Percentiles rank a stretch among this genome's conserved stretches.
Conservation (phyloP, 2,113 vertebrate genomes). For the Leucoraja erinaceus region DNA sequence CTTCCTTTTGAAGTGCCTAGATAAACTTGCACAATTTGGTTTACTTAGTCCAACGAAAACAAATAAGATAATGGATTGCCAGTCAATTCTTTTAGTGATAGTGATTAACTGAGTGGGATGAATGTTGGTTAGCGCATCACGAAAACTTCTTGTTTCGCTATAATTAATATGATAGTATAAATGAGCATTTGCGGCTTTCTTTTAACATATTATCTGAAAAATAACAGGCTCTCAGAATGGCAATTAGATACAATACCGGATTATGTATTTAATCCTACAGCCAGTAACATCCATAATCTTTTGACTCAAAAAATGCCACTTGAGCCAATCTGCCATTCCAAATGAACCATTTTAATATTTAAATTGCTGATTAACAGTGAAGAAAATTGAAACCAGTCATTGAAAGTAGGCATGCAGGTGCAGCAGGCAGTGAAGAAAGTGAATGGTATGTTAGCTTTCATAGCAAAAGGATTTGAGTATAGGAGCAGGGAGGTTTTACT, state of each 20-base stretch:
- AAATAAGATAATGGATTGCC: not conserved
- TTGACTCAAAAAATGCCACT: not conserved
- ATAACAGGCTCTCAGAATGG: not conserved
- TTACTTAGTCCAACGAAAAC: not conserved
- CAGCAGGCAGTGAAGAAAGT: too few relatives aligned
- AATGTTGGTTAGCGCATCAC: not conserved
- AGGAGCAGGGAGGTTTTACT: too few relatives aligned
- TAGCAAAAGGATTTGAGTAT: too few relatives aligned
- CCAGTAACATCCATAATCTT: not conserved
- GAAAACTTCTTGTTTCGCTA: not conserved
- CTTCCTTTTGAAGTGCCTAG: not conserved
- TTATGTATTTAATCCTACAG: not conserved
- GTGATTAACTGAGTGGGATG: not conserved
- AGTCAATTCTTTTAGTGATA: not conserved
- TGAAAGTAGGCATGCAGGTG: too few relatives aligned
- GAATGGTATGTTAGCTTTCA: too few relatives aligned
- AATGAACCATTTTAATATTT: not conserved
- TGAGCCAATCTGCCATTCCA: not conserved
- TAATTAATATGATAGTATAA: not conserved
- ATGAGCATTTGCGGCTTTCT: not conserved
- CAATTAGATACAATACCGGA: not conserved
- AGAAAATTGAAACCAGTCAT: too few relatives aligned
- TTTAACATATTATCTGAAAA: not conserved
- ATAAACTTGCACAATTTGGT: not conserved
- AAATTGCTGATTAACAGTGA: not conserved